Percentiles rank a stretch among this genome's conserved stretches.
phyloP scores from a whole-genome alignment of 2,797 vertebrate genomes.

The Nyctalus aviator region DNA sequence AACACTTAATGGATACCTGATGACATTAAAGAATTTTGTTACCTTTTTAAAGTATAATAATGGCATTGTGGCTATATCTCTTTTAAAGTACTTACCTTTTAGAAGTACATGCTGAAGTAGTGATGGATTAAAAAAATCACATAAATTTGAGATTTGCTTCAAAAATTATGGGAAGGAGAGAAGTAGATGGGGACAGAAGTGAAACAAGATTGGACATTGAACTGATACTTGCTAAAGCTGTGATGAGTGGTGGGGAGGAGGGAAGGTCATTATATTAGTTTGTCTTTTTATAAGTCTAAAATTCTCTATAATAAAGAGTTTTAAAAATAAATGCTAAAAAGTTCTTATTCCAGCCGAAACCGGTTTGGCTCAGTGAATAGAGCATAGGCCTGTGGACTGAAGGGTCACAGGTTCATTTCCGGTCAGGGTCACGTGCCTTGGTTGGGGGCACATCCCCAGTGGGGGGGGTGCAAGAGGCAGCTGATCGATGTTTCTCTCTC shows the following conservation, averaged over 20 bases:
- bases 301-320: background rate
- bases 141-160: conserved; percentile 4
- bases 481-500: no score
- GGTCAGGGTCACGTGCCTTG: no score
- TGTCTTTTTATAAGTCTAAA: conserved; percentile 43
- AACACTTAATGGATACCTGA: background rate
- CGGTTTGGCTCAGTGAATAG: no score
- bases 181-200: background rate
- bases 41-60: conserved; percentile 16
- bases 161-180: background rate
- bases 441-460: no score
- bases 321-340: conserved; percentile 17
- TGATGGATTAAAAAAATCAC: background rate
- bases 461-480: no score
- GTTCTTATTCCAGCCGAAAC: background rate
- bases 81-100: background rate
- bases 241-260: background rate
- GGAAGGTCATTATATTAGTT: background rate
- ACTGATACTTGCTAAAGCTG: background rate
- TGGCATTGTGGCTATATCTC: background rate
- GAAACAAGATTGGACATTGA: background rate
- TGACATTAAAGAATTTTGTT: background rate
- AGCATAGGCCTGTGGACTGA: no score
- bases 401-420: no score
- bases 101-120: conserved; percentile 7